A percentile compares a stretch with the other conserved stretches of the same genome.
phyloP scores from a whole-genome alignment of 1,140 invertebrate species.

The Ceratosolen solmsi region DNA sequence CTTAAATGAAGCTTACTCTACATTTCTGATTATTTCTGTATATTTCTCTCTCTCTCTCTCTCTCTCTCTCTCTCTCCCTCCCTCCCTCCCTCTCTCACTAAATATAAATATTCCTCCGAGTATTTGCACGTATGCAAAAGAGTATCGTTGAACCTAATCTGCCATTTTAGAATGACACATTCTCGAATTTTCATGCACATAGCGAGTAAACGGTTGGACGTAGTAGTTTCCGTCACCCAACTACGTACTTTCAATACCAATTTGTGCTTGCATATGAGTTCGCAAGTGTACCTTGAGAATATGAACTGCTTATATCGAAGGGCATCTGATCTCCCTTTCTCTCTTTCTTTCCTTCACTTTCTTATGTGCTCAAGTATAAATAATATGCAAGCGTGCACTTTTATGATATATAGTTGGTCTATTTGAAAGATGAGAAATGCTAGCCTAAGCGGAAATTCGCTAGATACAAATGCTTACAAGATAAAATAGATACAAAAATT shows the following conservation, averaged over 20 bases:
- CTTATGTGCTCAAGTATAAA: conserved; percentile 21
- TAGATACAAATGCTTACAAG: not conserved
- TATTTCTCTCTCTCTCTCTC: not conserved
- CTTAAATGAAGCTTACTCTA: not conserved
- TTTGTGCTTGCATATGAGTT: conserved; percentile 12
- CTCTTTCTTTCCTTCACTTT: not conserved
- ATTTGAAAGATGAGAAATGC: conserved; percentile 25
- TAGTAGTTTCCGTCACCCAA: not conserved
- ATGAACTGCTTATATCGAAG: conserved; percentile 31
- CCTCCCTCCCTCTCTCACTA: not conserved
- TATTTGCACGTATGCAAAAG: not conserved
- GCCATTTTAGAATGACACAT: conserved; percentile 18
- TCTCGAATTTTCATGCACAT: conserved; percentile 8
- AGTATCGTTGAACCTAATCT: conserved; percentile 22
- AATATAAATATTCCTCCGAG: too few species aligned
- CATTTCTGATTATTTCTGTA: not conserved
- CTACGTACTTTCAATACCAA: not conserved
- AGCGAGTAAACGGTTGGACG: not conserved
- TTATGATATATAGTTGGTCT: conserved; percentile 9
- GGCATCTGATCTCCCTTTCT: not conserved
- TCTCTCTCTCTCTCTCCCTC: not conserved
- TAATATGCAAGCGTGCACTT: conserved; percentile 30
- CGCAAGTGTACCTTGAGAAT: not conserved
- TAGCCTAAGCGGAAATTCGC: conserved; percentile 17
- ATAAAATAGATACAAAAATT: conserved; percentile 1